These are phyloP conservation scores for Lepidurus apus DNA, from an alignment of 1,140 invertebrate species.

Conservation along the genomic window DNA sequence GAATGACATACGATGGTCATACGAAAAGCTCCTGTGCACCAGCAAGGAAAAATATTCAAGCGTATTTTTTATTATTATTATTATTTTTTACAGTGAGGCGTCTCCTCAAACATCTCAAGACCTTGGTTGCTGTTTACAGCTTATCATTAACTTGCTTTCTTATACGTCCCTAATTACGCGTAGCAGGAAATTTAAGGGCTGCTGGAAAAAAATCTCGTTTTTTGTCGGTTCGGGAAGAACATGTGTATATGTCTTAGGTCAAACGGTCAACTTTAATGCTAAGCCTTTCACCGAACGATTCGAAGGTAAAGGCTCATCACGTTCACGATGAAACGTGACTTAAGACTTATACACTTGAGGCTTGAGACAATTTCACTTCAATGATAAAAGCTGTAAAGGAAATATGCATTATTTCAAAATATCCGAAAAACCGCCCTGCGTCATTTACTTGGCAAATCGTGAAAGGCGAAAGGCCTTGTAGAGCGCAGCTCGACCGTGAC, in stretches of 20 bases:
- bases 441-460: neutral
- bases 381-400: neutral
- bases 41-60: neutral
- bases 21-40: neutral
- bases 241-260: neutral
- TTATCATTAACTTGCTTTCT: neutral
- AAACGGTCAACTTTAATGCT: neutral
- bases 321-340: conserved; percentile 7
- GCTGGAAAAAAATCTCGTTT: neutral
- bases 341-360: neutral
- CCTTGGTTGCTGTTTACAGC: conserved; percentile 2
- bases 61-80: no score
- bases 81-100: neutral
- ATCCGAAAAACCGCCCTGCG: neutral
- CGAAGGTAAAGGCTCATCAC: neutral
- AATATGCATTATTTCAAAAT: neutral
- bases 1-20: neutral
- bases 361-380: neutral
- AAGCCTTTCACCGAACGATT: neutral
- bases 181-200: neutral
- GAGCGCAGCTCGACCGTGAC: neutral
- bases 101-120: neutral
- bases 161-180: neutral
- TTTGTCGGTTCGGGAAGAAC: neutral
- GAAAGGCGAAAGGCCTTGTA: neutral